Evolutionary conservation across 30 jellyfish, hydroid and myxozoan genomes (phyloP), one percentile per base, ranked within the genome.

Genomic region (Aurelia aurita complex sp. Pacific): DNA sequence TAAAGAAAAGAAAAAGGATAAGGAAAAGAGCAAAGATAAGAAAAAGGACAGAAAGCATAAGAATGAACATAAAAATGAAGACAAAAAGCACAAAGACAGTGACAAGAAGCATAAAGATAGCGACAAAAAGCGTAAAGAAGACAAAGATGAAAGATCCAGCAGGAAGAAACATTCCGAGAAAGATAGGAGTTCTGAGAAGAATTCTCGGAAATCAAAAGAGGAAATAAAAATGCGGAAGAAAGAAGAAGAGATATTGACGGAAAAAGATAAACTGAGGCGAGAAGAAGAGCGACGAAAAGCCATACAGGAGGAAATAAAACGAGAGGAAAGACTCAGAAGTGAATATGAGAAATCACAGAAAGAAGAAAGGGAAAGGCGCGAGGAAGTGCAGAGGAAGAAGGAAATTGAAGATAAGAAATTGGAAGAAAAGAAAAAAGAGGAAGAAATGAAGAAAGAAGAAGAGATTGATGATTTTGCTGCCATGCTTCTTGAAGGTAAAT

Each of bases 381-480:
- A 78, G 59, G 80, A 62, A 74, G 90, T 73, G 64, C 62, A 65
- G 74, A 73, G 51, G 82, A 80, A 9, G 55, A 40, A 15, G 81
- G 76, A 89, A 42, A 33, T 23, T n/a, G 70, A 82, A 51, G 43
- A 33, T 54, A 82, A 60, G 70, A 50, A 29, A 29, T 15, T 46
- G 50, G 79, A 74, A 89, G 81, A 80, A 70, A 90, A 84, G 35
- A 85, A 91, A 62, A 55, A 67, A 67, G 85, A 91, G 65, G 79
- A 64, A 68, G 74, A 68, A 50, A 80, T 33, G 34, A 74, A 88
- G 16, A 50, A 51, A 16, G 96, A 63, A 59, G 81, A 72, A 6
- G 98, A 82, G 79, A 88, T 88, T 80, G 82, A 79, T 17, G 98
- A 93, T 75, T 93, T 89, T 74, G 98, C 98, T n/a, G 97, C 83